A percentile compares a stretch with the other conserved stretches of the same genome.
Conservation (phyloP, 2,888 invertebrate species). For the Villa cingulata region DNA sequence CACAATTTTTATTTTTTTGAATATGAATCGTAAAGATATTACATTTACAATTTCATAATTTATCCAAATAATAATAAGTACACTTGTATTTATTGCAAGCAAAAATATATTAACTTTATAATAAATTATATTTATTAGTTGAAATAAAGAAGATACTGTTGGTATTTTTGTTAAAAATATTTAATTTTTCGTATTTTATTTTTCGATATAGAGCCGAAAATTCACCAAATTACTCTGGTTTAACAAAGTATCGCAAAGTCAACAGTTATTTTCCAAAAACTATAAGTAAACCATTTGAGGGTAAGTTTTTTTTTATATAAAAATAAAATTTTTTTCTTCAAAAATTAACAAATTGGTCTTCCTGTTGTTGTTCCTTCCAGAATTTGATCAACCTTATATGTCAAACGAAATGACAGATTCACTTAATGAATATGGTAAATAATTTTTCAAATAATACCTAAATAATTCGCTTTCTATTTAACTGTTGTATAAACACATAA, state of each 20-base stretch:
- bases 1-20: too few relatives aligned
- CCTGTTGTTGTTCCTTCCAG: too few relatives aligned
- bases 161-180: too few relatives aligned
- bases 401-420: neutral
- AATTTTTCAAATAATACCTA: neutral
- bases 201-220: conserved; percentile 11
- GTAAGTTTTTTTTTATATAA: conserved; percentile 8
- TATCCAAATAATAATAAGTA: too few relatives aligned
- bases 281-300: conserved; percentile 23
- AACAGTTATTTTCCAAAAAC: conserved; percentile 24
- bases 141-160: too few relatives aligned
- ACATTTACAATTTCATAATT: too few relatives aligned
- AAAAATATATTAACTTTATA: too few relatives aligned
- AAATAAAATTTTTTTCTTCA: too few relatives aligned
- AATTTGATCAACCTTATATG: neutral
- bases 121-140: too few relatives aligned
- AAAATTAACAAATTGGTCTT: neutral
- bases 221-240: conserved; percentile 18
- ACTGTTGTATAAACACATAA: neutral
- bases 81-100: too few relatives aligned
- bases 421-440: neutral
- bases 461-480: neutral
- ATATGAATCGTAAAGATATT: too few relatives aligned
- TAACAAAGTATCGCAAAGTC: conserved; percentile 25
- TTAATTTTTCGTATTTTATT: too few relatives aligned